Percentiles rank a stretch among this genome's conserved stretches.
These are phyloP conservation scores for Sardina pilchardus DNA, from an alignment of 2,113 vertebrate genomes.

Conservation along the genomic window DNA sequence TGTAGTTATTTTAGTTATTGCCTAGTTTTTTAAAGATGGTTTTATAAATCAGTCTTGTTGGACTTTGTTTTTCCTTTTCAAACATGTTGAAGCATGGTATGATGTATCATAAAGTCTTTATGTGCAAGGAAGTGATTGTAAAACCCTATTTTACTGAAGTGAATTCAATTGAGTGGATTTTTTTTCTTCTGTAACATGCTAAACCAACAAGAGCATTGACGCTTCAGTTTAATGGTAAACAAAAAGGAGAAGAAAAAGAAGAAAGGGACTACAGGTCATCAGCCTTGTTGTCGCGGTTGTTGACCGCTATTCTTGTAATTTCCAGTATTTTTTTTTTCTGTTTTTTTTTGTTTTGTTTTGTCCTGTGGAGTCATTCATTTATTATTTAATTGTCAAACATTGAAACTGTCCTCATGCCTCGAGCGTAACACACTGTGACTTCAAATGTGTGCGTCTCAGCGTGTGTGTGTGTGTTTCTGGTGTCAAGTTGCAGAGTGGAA, in stretches of 20 bases:
- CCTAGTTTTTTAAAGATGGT: slow-evolving; percentile 45
- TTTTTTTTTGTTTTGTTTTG: slow-evolving; percentile 34
- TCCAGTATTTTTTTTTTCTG: slow-evolving; percentile 6
- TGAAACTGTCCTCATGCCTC: slow-evolving; percentile 29
- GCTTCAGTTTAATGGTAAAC: background rate
- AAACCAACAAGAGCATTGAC: background rate
- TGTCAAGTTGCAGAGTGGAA: background rate
- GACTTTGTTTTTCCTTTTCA: slow-evolving; percentile 34
- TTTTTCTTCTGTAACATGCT: slow-evolving; percentile 29
- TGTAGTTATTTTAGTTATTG: slow-evolving; percentile 43
- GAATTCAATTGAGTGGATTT: slow-evolving; percentile 27
- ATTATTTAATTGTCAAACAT: slow-evolving; percentile 43
- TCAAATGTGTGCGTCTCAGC: slow-evolving; percentile 18
- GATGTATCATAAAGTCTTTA: slow-evolving; percentile 37
- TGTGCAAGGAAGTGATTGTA: slow-evolving; percentile 62
- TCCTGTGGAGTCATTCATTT: slow-evolving; percentile 30
- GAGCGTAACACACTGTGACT: slow-evolving; percentile 16
- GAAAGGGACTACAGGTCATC: background rate
- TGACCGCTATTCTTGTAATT: background rate
- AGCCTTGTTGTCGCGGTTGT: slow-evolving; percentile 33
- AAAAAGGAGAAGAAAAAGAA: slow-evolving; percentile 26
- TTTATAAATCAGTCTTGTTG: slow-evolving; percentile 48
- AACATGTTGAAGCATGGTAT: slow-evolving; percentile 36
- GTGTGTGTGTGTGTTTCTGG: slow-evolving; percentile 20
- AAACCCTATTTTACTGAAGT: slow-evolving; percentile 45